Evolutionary conservation across 2,888 invertebrate genomes (phyloP).

Genomic region (Graphium colonna): DNA sequence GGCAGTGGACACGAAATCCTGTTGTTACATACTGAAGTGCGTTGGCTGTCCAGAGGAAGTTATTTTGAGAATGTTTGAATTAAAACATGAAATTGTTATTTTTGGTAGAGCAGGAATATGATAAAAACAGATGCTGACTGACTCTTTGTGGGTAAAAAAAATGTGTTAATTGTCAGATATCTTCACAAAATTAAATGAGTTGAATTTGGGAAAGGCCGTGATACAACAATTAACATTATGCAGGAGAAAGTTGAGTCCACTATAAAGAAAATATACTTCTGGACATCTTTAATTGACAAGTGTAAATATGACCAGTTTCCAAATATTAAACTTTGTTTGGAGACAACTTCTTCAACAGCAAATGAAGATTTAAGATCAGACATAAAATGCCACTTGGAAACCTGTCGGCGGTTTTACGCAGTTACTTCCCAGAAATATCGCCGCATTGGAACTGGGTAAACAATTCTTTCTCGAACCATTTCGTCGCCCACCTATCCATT

Average conservation of each 20-base stretch:
- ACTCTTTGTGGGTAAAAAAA: background rate
- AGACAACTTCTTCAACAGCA: background rate
- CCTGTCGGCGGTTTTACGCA: background rate
- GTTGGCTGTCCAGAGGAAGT: background rate
- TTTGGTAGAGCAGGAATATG: background rate
- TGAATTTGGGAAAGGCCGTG: background rate
- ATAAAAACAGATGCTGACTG: background rate
- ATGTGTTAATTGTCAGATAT: background rate
- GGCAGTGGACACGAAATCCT: background rate
- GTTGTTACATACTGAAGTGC: background rate
- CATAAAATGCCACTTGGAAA: background rate
- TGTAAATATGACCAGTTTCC: background rate
- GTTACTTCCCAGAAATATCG: background rate
- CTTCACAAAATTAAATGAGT: background rate
- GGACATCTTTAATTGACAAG: background rate
- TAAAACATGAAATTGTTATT: background rate
- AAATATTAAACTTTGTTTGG: background rate
- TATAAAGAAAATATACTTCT: background rate
- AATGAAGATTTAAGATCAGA: background rate
- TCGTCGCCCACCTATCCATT: conserved; percentile 22
- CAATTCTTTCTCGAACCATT: conserved; percentile 17
- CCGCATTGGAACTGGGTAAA: background rate
- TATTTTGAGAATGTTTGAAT: background rate
- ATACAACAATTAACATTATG: background rate
- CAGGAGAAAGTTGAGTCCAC: background rate